Conservation (phyloP, 1,140 invertebrate species). For the Tyrophagus putrescentiae region DNA sequence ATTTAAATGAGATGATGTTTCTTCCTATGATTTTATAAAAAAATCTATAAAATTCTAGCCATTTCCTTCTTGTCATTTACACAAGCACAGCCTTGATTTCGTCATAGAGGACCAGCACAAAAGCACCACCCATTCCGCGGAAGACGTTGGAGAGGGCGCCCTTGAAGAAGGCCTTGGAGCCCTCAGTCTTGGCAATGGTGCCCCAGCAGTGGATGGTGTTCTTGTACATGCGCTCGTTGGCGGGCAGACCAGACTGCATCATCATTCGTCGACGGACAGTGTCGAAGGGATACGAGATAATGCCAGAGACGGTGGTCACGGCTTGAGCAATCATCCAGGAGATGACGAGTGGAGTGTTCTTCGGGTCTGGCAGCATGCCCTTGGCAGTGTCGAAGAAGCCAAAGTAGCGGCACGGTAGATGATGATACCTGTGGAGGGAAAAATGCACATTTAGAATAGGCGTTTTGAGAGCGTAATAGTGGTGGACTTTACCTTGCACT, state of each 20-base stretch:
- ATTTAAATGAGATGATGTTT: constrained; percentile 11
- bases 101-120: constrained; percentile 47
- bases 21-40: constrained; percentile 15
- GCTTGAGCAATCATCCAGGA: constrained; percentile 70
- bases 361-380: constrained; percentile 63
- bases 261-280: constrained; percentile 85
- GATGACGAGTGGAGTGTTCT: constrained; percentile 63
- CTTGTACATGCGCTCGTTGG: constrained; percentile 61
- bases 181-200: constrained; percentile 57
- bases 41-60: neutral
- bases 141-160: constrained; percentile 62
- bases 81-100: constrained; percentile 22
- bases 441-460: constrained; percentile 8
- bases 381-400: constrained; percentile 86
- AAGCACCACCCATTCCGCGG: constrained; percentile 60
- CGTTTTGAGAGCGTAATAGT: constrained; percentile 33
- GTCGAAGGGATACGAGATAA: constrained; percentile 85
- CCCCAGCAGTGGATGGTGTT: constrained; percentile 63
- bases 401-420: constrained; percentile 64
- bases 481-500: constrained; percentile 53
- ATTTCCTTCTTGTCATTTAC: constrained; percentile 17
- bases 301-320: constrained; percentile 71
- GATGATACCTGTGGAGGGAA: constrained; percentile 19
- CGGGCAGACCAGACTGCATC: constrained; percentile 66
- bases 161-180: constrained; percentile 60